phyloP scores from a whole-genome alignment of 2,888 invertebrate species.

The Idaea biselata region DNA sequence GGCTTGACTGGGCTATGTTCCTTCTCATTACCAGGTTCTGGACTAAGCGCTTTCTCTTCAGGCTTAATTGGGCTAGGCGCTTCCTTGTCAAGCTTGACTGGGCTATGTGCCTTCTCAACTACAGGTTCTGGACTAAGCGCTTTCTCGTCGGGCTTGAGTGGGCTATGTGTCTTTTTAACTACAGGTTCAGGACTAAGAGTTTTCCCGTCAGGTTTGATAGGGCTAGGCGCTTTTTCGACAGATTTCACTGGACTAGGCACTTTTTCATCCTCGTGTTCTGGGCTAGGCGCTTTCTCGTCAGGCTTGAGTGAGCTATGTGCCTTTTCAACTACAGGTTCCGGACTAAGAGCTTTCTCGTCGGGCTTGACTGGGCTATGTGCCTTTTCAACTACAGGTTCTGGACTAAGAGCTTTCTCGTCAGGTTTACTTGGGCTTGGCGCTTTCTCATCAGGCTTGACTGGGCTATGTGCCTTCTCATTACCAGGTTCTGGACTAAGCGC shows the following conservation, averaged over 20 bases:
- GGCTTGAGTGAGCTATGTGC: constrained; percentile 17
- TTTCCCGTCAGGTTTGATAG: constrained; percentile 7
- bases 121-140: neutral
- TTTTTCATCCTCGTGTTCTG: constrained; percentile 8
- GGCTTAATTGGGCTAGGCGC: constrained; percentile 8
- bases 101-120: constrained; percentile 14
- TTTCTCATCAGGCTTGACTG: constrained; percentile 9
- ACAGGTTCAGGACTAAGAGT: constrained; percentile 7
- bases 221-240: constrained; percentile 15
- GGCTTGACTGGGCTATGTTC: constrained; percentile 9
- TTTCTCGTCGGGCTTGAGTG: constrained; percentile 7
- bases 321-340: constrained; percentile 14
- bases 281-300: constrained; percentile 17
- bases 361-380: constrained; percentile 10
- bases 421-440: constrained; percentile 8
- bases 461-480: constrained; percentile 5
- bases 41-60: constrained; percentile 17
- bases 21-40: constrained; percentile 2
- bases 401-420: constrained; percentile 2
- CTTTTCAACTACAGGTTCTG: constrained; percentile 4
- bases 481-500: constrained; percentile 8
- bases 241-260: constrained; percentile 8
- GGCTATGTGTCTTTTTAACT: constrained; percentile 11
- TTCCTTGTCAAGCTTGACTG: constrained; percentile 12
- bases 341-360: constrained; percentile 20